Evolutionary conservation across 2,113 vertebrate genomes (phyloP).

Genomic region (Mus pahari): DNA sequence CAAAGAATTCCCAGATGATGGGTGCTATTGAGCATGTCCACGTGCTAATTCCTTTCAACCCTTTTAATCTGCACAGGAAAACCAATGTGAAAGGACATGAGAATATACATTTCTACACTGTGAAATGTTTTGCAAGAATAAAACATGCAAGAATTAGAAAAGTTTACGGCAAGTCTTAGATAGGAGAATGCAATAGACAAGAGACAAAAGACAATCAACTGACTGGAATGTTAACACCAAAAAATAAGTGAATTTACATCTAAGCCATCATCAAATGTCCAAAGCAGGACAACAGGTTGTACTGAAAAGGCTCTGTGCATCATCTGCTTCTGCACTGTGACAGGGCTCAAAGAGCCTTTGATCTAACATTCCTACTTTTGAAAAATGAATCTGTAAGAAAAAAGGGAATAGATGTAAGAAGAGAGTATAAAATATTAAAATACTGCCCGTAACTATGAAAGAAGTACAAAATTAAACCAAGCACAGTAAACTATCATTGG

Average conservation of each 20-base stretch:
- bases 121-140: background rate
- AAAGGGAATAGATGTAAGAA: background rate
- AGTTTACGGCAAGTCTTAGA: background rate
- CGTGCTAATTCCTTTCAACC: background rate
- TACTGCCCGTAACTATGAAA: background rate
- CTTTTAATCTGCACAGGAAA: slow-evolving; percentile 16
- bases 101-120: slow-evolving; percentile 7
- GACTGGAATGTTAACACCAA: background rate
- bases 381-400: background rate
- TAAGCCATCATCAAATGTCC: background rate
- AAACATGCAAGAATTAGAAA: slow-evolving; percentile 35
- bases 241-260: background rate
- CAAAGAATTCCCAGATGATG: background rate
- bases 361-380: background rate
- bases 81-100: background rate
- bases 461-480: background rate
- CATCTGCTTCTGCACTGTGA: background rate
- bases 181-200: background rate
- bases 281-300: background rate
- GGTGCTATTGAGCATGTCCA: background rate
- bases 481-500: background rate
- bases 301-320: background rate
- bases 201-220: slow-evolving; percentile 10
- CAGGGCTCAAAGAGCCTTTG: background rate
- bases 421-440: background rate